These are phyloP conservation scores for Mythimna vitellina DNA, from an alignment of 2,888 invertebrate species.

Conservation along the genomic window DNA sequence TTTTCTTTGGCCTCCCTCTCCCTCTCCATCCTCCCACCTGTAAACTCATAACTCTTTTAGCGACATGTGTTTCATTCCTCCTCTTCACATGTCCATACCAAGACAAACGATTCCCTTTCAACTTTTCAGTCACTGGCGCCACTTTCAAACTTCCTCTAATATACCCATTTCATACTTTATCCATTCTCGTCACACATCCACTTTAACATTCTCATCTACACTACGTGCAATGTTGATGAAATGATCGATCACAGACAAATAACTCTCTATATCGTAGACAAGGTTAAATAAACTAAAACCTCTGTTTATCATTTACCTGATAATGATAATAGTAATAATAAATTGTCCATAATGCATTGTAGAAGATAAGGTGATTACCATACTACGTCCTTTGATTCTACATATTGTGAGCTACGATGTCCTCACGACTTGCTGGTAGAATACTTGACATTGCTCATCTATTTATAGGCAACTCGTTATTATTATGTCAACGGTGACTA, in stretches of 20 bases:
- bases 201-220: no score
- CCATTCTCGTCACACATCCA: no score
- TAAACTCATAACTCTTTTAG: no score
- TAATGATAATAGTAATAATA: not conserved
- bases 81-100: no score
- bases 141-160: no score
- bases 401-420: slow-evolving; percentile 14
- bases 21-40: no score
- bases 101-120: no score
- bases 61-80: no score
- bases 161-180: no score
- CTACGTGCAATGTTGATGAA: no score
- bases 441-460: slow-evolving; percentile 50
- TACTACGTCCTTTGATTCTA: slow-evolving; percentile 9
- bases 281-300: not conserved
- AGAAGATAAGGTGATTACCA: slow-evolving; percentile 7
- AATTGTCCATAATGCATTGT: not conserved
- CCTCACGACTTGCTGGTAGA: slow-evolving; percentile 24
- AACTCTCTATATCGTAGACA: not conserved
- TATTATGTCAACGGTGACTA: slow-evolving; percentile 57
- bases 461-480: slow-evolving; percentile 59
- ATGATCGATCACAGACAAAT: not conserved
- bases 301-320: not conserved
- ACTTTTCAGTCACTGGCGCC: no score
- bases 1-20: no score